Percentiles rank a stretch among this genome's conserved stretches.
These are phyloP conservation scores for Himantopus leucocephalus DNA, from an alignment of 2,113 vertebrate species.

Conservation along the genomic window DNA sequence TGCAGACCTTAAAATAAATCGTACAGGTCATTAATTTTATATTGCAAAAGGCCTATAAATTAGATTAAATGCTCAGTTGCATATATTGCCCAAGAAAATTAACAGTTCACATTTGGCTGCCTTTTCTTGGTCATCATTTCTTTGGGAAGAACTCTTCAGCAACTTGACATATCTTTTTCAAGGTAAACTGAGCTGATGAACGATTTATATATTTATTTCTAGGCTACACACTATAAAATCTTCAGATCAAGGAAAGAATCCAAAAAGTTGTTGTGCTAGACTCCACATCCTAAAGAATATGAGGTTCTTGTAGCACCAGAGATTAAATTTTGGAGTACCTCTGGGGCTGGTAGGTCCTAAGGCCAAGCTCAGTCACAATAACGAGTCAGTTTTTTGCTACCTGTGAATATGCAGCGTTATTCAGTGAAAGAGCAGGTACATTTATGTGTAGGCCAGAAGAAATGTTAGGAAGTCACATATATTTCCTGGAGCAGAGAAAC, in stretches of 20 bases:
- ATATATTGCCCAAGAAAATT: constrained; percentile 39
- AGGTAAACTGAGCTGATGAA: not conserved
- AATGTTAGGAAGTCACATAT: not conserved
- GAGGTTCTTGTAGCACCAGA: not conserved
- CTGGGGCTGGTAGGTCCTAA: not conserved
- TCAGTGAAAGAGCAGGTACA: not conserved
- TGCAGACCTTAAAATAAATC: constrained; percentile 35
- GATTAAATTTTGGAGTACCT: not conserved
- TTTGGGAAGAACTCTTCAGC: not conserved
- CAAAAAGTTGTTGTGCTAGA: not conserved
- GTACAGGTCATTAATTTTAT: constrained; percentile 9
- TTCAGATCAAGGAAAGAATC: not conserved
- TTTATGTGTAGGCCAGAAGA: not conserved
- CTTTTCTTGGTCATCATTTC: not conserved
- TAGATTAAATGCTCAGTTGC: constrained; percentile 4
- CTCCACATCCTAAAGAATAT: not conserved
- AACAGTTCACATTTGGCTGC: not conserved
- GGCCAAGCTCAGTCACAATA: not conserved
- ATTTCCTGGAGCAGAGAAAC: not conserved
- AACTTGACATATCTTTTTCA: not conserved
- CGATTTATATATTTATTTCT: not conserved
- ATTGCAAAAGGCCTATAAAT: not conserved
- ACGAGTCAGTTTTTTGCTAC: not conserved
- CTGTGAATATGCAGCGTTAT: not conserved
- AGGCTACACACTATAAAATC: not conserved